Conservation (phyloP, 2,113 vertebrate species). For the Eleginops maclovinus region DNA sequence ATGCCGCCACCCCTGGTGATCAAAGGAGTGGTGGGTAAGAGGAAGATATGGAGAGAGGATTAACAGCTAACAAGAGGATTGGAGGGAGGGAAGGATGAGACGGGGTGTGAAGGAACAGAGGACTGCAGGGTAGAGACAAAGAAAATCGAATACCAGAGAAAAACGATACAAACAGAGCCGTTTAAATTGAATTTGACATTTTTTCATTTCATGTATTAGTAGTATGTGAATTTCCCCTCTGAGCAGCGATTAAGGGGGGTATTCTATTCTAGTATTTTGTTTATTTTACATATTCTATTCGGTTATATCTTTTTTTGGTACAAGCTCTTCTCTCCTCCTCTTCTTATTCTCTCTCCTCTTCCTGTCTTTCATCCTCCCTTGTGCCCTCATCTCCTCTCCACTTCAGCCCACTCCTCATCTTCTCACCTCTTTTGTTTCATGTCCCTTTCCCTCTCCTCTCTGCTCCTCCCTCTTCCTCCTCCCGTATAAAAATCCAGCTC, state of each 20-base stretch:
- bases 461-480: neutral
- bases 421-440: neutral
- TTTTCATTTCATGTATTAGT: no score
- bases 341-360: neutral
- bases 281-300: no score
- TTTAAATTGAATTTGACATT: no score
- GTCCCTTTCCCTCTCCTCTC: neutral
- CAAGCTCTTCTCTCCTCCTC: neutral
- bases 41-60: conserved; percentile 58
- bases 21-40: conserved; percentile 63
- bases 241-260: no score
- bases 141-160: conserved; percentile 12
- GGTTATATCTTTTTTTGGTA: no score
- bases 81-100: conserved; percentile 21
- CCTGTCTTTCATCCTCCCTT: conserved; percentile 34
- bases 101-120: conserved; percentile 30
- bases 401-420: neutral
- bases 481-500: neutral
- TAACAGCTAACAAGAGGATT: conserved; percentile 54
- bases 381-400: conserved; percentile 13
- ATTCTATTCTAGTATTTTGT: no score
- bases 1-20: conserved; percentile 65
- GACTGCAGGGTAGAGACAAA: conserved; percentile 37
- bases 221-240: no score
- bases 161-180: neutral